These are phyloP conservation scores for Pantherophis alleghaniensis DNA, from an alignment of 2,797 vertebrate species.

Conservation along the genomic window DNA sequence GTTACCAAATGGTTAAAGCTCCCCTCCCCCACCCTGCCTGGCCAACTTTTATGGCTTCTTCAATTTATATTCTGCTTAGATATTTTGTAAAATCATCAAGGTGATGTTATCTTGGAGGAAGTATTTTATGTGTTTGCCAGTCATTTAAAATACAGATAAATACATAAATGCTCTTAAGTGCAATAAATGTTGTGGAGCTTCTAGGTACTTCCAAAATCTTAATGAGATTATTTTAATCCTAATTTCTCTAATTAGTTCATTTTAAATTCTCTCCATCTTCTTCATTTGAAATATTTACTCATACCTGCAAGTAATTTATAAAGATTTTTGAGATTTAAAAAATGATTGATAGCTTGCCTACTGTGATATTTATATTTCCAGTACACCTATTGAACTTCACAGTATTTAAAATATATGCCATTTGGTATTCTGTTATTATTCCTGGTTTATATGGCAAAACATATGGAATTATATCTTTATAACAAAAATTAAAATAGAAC, in stretches of 20 bases:
- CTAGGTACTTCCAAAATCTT: not conserved
- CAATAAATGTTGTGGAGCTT: not conserved
- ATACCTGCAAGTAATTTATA: not conserved
- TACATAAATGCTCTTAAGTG: not conserved
- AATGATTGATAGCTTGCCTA: slow-evolving; percentile 25
- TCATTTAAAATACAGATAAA: not conserved
- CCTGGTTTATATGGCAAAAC: not conserved
- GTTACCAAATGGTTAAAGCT: slow-evolving; percentile 3
- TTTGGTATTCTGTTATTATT: not conserved
- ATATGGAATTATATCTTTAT: not conserved
- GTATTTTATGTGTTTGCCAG: not conserved
- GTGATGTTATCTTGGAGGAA: slow-evolving; percentile 14
- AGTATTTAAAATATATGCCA: not conserved
- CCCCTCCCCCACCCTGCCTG: not conserved
- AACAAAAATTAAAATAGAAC: not conserved
- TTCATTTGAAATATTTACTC: not conserved
- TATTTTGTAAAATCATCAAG: not conserved
- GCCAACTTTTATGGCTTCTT: slow-evolving; percentile 25
- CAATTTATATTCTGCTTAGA: slow-evolving; percentile 20
- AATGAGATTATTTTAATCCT: slow-evolving; percentile 21
- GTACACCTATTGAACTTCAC: slow-evolving; percentile 31
- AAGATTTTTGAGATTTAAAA: not conserved
- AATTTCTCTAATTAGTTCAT: not conserved
- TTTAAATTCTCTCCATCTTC: not conserved
- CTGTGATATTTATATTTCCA: not conserved